Evolutionary conservation across 2,888 invertebrate species (phyloP), one percentile per base, ranked within the genome.

Genomic region (Neria commutata): DNA sequence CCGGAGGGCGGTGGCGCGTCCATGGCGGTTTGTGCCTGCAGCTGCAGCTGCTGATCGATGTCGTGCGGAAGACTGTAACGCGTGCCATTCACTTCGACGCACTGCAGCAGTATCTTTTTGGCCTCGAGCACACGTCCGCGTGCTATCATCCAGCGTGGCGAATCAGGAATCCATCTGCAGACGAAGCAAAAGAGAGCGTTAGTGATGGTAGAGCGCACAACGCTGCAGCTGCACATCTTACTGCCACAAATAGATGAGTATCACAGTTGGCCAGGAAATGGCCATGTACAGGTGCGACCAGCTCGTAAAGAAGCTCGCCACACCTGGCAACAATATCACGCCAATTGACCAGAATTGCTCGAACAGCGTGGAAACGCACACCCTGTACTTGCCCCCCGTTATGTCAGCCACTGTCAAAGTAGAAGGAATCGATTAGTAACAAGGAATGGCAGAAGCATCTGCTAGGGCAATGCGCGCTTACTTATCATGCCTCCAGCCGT

Each of bases 271-370:
- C 66, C 80, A 77, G 4, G 83, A 83, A 58, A 84, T 83, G 26
- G 82, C 80, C 75, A 83, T 79, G 63, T 84, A 84, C 14, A 84
- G 75, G 63, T 82, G 76, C 0, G 78, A 75, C 84, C 83, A 84
- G 61, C 81, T 83, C 23, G 75, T 71, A 66, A 81, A 81, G 59
- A 81, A 78, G 59, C 81, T 81, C n/a, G 82, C 81, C 3, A 84
- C 73, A 2, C 78, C 79, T 2, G 83, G 83, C 60, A 84, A 67
- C 66, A 83, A 66, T 66, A 84, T 83, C n/a, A 84, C 83, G 16
- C 83, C 83, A 65, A 84, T 73, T 14, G 83, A 83, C 84, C 84
- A 84, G 67, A 83, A 83, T 58, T 81, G 80, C 62, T 84, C 84
- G 63, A 83, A 84, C 8, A 82, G 72, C 2, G 81, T 80, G 11